phyloP scores from a whole-genome alignment of 2,888 invertebrate species.

The Capitulum mitella region DNA sequence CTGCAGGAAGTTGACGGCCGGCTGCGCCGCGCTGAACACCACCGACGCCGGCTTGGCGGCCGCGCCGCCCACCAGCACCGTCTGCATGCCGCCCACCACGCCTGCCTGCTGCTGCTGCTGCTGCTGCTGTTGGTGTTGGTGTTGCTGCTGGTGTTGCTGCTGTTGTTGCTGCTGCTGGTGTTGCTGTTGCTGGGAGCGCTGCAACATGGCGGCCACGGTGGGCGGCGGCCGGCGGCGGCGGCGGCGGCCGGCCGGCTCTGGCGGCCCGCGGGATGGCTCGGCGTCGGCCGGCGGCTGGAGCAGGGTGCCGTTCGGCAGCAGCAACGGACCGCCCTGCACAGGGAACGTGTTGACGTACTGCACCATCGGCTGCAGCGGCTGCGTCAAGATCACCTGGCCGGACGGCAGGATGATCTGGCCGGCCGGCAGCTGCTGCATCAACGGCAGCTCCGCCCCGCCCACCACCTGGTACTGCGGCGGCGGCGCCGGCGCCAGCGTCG shows the following conservation, averaged over 20 bases:
- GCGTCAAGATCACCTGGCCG: slow-evolving; percentile 18
- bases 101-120: slow-evolving; percentile 33
- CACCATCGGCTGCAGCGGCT: slow-evolving; percentile 39
- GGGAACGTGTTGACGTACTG: slow-evolving; percentile 69
- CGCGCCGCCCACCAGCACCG: slow-evolving; percentile 44
- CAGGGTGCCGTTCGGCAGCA: slow-evolving; percentile 54
- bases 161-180: slow-evolving; percentile 33
- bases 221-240: neutral
- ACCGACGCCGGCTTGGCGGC: slow-evolving; percentile 49
- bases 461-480: neutral
- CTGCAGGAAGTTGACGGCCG: slow-evolving; percentile 57
- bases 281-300: slow-evolving; percentile 35
- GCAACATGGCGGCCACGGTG: neutral
- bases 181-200: slow-evolving; percentile 1
- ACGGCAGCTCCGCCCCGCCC: neutral
- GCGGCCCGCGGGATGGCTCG: neutral
- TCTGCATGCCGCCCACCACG: slow-evolving; percentile 46
- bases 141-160: slow-evolving; percentile 31
- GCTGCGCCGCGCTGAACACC: slow-evolving; percentile 48
- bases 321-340: slow-evolving; percentile 56
- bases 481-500: neutral
- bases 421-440: slow-evolving; percentile 18
- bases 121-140: slow-evolving; percentile 31
- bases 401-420: neutral
- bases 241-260: neutral